Percentiles rank a stretch among this genome's conserved stretches.
Evolutionary conservation across 2,888 invertebrate species (phyloP).

Genomic region (Listrodromus nycthemerus): DNA sequence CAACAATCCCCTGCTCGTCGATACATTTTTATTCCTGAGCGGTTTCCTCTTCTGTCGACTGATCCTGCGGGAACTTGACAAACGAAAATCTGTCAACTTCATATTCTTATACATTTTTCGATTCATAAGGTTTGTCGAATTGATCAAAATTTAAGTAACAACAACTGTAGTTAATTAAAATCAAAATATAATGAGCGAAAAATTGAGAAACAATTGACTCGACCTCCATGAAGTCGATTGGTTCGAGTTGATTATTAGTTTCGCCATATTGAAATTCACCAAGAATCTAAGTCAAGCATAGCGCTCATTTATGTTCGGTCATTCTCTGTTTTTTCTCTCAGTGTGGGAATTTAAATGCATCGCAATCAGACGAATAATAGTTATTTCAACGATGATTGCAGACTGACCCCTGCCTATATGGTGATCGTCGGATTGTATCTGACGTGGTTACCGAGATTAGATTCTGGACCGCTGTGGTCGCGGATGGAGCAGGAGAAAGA

Average conservation of each 20-base stretch:
- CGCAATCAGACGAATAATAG: neutral
- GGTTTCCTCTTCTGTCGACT: conserved; percentile 90
- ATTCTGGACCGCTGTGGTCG: conserved; percentile 91
- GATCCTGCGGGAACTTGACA: conserved; percentile 89
- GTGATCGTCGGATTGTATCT: conserved; percentile 90
- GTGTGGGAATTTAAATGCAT: neutral
- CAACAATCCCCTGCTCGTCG: conserved; percentile 90
- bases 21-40: conserved; percentile 89
- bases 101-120: conserved; percentile 88
- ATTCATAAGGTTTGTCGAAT: conserved; percentile 87
- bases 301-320: no score
- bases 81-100: conserved; percentile 87
- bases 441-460: conserved; percentile 89
- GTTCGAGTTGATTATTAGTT: no score
- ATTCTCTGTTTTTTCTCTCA: no score
- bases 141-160: neutral
- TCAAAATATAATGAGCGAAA: no score
- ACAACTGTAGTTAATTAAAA: no score
- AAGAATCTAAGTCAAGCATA: no score
- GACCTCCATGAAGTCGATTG: no score
- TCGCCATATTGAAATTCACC: no score
- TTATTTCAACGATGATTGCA: conserved; percentile 79
- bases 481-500: conserved; percentile 85
- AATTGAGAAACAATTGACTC: no score
- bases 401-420: conserved; percentile 91